phyloP scores from a whole-genome alignment of 2,888 invertebrate genomes.

The Bombylius discolor region DNA sequence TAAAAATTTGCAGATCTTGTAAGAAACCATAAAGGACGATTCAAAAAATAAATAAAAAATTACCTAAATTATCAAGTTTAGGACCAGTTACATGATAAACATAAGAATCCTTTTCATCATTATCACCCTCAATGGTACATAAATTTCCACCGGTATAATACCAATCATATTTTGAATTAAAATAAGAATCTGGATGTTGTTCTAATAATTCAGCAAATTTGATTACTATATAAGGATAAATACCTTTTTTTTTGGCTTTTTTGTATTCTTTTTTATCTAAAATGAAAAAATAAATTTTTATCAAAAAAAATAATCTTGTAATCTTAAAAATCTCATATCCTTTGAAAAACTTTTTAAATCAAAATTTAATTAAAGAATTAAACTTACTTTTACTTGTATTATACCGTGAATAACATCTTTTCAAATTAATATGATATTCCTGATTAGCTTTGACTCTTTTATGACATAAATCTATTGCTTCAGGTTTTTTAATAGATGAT shows the following conservation, averaged over 20 bases:
- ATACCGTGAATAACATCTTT: conserved; percentile 10
- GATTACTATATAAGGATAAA: conserved; percentile 15
- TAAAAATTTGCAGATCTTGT: too few relatives aligned
- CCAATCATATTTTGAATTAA: conserved; percentile 28
- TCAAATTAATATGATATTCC: conserved; percentile 10
- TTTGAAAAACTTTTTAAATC: too few relatives aligned
- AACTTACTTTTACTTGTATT: conserved; percentile 14
- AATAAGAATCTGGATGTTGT: conserved; percentile 23
- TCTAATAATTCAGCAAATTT: conserved; percentile 18
- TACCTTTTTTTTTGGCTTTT: conserved; percentile 13
- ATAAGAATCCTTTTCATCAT: neutral
- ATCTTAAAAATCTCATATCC: too few relatives aligned
- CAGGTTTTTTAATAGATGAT: conserved; percentile 6
- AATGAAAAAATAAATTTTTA: neutral
- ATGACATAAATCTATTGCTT: conserved; percentile 19
- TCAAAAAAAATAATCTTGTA: neutral
- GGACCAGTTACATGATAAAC: neutral
- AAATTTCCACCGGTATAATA: conserved; percentile 32
- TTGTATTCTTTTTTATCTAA: conserved; percentile 15
- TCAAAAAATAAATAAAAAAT: neutral
- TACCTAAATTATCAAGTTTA: neutral
- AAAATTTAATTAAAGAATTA: neutral
- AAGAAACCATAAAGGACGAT: too few relatives aligned
- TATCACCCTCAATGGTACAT: neutral
- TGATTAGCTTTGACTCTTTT: conserved; percentile 14